Evolutionary conservation across 2,113 vertebrate species (phyloP), one percentile per base, ranked within the genome.

Genomic region (Esox niger): DNA sequence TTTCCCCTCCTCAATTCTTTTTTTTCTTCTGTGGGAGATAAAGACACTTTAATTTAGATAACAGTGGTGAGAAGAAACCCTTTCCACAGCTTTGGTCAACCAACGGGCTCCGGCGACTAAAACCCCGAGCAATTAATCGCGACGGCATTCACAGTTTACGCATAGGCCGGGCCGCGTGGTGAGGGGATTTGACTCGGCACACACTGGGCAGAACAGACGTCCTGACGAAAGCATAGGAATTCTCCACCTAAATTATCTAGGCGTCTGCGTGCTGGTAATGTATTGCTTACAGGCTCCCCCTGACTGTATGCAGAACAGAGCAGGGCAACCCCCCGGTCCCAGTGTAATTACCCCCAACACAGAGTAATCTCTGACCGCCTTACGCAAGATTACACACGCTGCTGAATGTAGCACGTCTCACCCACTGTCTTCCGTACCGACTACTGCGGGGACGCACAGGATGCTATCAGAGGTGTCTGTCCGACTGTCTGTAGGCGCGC

Each of bases 21-120:
- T 76, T 84, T 84, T 82, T 82, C n/a, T n/a, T 81, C 83, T 74
- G 69, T 46, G 71, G 78, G 84, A 91, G 91, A 93, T 92, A 91
- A 91, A 91, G 90, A 92, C 90, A 91, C 91, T 89, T 92, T 91
- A 90, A 93, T 93, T 93, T 91, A 89, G 91, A 91, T 91, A 91
- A 85, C 76, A 89, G 80, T 88, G 79, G 70, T 75, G 81, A 83
- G 80, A 89, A 84, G 82, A 87, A 82, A 82, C 85, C 79, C 29
- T 69, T 78, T 76, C 60, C 71, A 29, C 69, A 71, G 78, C 84
- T 86, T 82, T 77, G 82, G 84, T 82, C 82, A 86, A 77, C 65
- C 78, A 79, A 79, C 69, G 29, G 75, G 79, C 77, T 69, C 79
- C 81, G 80, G 80, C 77, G 78, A 74, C 79, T 27, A 71, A 81